phyloP scores from a whole-genome alignment of 2,797 vertebrate genomes.

The Malacoctenus gilli region DNA sequence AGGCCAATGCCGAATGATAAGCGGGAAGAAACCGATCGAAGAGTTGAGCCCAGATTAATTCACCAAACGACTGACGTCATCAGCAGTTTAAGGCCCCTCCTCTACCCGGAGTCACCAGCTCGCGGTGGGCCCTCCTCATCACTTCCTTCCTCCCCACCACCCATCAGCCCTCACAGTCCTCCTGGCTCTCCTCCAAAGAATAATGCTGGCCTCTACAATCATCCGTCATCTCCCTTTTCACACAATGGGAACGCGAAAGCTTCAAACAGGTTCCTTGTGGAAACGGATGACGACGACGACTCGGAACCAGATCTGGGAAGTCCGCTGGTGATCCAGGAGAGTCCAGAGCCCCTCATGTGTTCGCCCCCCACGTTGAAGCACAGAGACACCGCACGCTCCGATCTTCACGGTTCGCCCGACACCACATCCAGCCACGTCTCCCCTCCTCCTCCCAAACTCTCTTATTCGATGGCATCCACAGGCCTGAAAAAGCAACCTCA shows the following conservation, averaged over 20 bases:
- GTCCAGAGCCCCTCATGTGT: conserved; percentile 72
- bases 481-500: conserved; percentile 46
- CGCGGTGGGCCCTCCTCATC: conserved; percentile 14
- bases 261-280: conserved; percentile 44
- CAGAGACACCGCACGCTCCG: conserved; percentile 38
- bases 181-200: conserved; percentile 48
- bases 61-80: conserved; percentile 50
- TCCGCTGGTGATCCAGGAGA: conserved; percentile 80
- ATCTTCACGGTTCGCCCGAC: conserved; percentile 52
- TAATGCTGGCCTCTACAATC: conserved; percentile 20
- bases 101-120: conserved; percentile 39
- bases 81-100: conserved; percentile 63
- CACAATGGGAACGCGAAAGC: conserved; percentile 57
- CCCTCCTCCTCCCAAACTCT: conserved; percentile 32
- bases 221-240: conserved; percentile 31
- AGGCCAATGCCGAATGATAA: conserved; percentile 49
- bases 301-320: conserved; percentile 77
- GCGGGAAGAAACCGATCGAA: conserved; percentile 31
- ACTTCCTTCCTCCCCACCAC: conserved; percentile 27
- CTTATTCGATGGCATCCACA: conserved; percentile 33
- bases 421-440: conserved; percentile 36
- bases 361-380: conserved; percentile 75
- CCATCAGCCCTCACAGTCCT: conserved; percentile 39
- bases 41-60: conserved; percentile 12
- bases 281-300: conserved; percentile 68